These are phyloP conservation scores for Suncus etruscus DNA, from an alignment of 2,113 vertebrate species.

Conservation along the genomic window DNA sequence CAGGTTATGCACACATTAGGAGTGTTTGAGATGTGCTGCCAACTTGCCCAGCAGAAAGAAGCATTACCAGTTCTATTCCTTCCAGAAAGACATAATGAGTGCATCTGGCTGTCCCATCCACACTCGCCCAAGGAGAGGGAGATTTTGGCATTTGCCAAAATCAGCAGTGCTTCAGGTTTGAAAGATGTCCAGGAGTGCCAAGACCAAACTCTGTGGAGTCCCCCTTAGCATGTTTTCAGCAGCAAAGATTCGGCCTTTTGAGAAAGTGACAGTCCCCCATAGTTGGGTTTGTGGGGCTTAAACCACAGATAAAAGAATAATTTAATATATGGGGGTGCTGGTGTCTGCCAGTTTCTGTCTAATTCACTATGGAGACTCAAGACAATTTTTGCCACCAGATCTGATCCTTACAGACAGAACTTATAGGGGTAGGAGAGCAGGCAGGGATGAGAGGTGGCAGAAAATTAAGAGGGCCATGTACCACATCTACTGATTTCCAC, in stretches of 20 bases:
- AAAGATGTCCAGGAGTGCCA: background rate
- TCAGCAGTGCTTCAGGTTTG: background rate
- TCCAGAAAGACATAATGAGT: background rate
- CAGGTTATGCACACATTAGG: conserved; percentile 2
- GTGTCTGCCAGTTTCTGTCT: background rate
- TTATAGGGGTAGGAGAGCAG: background rate
- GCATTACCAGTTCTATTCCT: background rate
- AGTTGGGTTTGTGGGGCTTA: background rate
- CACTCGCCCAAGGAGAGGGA: background rate
- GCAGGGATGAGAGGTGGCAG: too few relatives aligned
- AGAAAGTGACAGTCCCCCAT: too few relatives aligned
- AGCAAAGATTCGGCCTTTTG: background rate
- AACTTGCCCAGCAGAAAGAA: conserved; percentile 10
- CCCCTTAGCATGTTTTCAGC: background rate
- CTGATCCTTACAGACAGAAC: background rate
- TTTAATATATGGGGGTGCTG: background rate
- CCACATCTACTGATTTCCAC: too few relatives aligned
- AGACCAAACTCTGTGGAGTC: background rate
- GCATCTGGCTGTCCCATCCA: conserved; percentile 11
- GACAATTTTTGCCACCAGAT: background rate
- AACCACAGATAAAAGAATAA: background rate
- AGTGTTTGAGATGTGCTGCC: background rate
- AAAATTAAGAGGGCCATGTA: background rate
- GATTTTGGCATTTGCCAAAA: background rate
- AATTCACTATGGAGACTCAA: background rate